Evolutionary conservation across 2,888 invertebrate species (phyloP).

Genomic region (Hydrotaea diabolus): DNA sequence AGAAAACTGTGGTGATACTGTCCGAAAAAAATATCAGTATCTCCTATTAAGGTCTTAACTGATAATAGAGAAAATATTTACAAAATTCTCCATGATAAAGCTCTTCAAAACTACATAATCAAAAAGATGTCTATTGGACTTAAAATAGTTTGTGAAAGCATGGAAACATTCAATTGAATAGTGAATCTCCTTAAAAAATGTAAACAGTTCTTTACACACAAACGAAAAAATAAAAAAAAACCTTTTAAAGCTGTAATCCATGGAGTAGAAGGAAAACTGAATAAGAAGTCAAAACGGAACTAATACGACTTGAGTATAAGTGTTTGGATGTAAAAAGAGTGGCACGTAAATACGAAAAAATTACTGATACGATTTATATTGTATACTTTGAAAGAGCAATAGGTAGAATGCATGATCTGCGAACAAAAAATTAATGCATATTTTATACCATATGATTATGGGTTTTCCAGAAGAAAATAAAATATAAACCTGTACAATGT

Average conservation of each 20-base stretch:
- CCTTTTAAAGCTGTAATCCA: background rate
- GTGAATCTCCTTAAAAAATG: background rate
- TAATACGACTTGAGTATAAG: background rate
- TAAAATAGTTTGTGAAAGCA: background rate
- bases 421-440: no score
- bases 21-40: no score
- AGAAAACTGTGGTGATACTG: no score
- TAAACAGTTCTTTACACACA: background rate
- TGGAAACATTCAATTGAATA: background rate
- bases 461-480: no score
- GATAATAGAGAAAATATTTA: background rate
- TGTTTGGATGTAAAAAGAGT: background rate
- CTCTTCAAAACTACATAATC: background rate
- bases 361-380: no score
- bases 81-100: background rate
- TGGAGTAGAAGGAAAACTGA: background rate
- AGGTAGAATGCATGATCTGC: no score
- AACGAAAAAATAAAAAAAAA: background rate
- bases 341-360: no score
- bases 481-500: no score
- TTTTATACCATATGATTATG: no score
- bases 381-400: no score
- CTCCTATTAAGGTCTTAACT: background rate
- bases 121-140: background rate
- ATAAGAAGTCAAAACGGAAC: background rate